Evolutionary conservation across 2,113 vertebrate species (phyloP), one percentile per base, ranked within the genome.

Genomic region (Pao palembangensis): DNA sequence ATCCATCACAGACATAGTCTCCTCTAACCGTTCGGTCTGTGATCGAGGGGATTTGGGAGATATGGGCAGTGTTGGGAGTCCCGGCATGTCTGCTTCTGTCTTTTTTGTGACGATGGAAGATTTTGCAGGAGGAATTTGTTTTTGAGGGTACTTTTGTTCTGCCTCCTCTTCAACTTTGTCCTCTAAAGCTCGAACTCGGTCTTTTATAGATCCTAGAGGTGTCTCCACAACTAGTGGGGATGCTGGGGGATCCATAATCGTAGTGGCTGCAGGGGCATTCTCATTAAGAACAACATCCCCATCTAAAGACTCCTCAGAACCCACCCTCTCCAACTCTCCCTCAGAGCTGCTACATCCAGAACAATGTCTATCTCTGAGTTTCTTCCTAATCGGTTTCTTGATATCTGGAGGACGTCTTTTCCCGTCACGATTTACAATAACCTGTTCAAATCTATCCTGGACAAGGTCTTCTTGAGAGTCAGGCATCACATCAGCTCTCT

Each of bases 1-100:
- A 38, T 99, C 97, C 61, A 89, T 92, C 28, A 99, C 97, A 4
- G 97, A 97, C 95, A 97, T 96, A 0, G 92, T 96, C 85, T 99
- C 95, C 72, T 97, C 95, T 0, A 98, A 91, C 56, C 92, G 90
- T 78, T 98, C 96, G 3, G 95, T 94, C 78, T 91, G 87, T 59
- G 88, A 90, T 78, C 66, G 71, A 17, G 88, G 86, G 5, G 90
- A 91, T 81, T 91, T 94, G 8, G 91, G 89, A 55, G 95, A 94
- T 42, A 88, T 92, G 8, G 93, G 92, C 62, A 85, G 18, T 47
- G 25, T 76, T 13, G 88, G 88, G 47, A 88, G 82, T 62, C 85
- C 79, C 53, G 91, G 87, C n/a, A 89, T 86, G 0, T 87, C 79
- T 38, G 69, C 74, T 56, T 85, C 83, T 10, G 20, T 77, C n/a